A percentile compares a stretch with the other conserved stretches of the same genome.
Conservation (phyloP, 2,113 vertebrate species). For the Phoxinus phoxinus region DNA sequence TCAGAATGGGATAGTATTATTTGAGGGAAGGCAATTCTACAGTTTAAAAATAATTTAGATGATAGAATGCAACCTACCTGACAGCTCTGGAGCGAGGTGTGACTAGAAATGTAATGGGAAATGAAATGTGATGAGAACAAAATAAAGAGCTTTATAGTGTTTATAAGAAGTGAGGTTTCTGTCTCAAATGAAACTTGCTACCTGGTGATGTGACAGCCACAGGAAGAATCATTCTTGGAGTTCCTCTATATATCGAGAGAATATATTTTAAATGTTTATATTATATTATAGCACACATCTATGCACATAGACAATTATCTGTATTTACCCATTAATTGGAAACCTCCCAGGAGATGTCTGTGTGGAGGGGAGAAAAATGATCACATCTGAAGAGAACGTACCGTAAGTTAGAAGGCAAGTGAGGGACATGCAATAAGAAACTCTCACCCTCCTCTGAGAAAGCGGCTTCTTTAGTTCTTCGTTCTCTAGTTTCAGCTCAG, state of each 20-base stretch:
- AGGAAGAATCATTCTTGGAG: slow-evolving; percentile 80
- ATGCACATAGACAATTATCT: background rate
- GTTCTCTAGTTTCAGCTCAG: slow-evolving; percentile 77
- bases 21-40: background rate
- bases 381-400: background rate
- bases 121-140: background rate
- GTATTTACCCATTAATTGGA: slow-evolving; percentile 68
- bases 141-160: background rate
- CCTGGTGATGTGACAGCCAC: slow-evolving; percentile 86
- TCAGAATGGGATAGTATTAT: slow-evolving; percentile 6
- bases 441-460: slow-evolving; percentile 79
- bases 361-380: background rate
- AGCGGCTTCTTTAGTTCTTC: slow-evolving; percentile 82
- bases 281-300: background rate
- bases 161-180: background rate
- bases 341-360: slow-evolving; percentile 73
- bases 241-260: slow-evolving; percentile 61
- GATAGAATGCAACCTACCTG: slow-evolving; percentile 66
- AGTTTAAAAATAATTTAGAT: background rate
- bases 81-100: slow-evolving; percentile 75
- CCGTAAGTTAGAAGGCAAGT: background rate
- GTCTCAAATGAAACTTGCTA: slow-evolving; percentile 55
- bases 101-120: slow-evolving; percentile 70
- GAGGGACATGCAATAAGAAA: background rate
- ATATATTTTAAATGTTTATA: background rate